phyloP scores from a whole-genome alignment of 2,888 invertebrate species.

The Phortica magna region DNA sequence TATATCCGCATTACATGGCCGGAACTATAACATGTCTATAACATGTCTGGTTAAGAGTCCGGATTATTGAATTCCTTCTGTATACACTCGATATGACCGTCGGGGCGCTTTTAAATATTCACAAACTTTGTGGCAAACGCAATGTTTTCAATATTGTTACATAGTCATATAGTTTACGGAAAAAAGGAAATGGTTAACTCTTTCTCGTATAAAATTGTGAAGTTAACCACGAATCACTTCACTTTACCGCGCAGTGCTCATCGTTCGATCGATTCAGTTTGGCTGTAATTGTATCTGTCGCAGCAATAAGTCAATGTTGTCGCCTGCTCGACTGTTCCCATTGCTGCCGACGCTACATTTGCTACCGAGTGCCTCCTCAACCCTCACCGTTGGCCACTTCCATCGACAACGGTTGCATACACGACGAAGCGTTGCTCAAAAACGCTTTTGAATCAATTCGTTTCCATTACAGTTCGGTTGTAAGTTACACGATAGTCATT shows the following conservation, averaged over 20 bases:
- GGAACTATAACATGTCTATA: too few species aligned
- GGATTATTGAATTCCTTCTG: too few species aligned
- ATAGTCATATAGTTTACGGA: too few species aligned
- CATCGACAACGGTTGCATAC: not conserved
- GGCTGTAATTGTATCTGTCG: conserved; percentile 66
- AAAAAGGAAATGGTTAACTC: too few species aligned
- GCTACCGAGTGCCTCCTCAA: too few species aligned
- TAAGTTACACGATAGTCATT: conserved; percentile 54
- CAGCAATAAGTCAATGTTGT: conserved; percentile 66
- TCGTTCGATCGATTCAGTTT: not conserved
- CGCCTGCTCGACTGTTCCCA: conserved; percentile 34
- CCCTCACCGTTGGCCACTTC: too few species aligned
- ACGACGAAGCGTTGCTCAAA: not conserved
- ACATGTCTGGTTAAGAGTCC: too few species aligned
- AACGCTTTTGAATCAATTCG: conserved; percentile 31
- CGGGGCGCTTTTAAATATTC: too few species aligned
- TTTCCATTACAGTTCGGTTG: conserved; percentile 59
- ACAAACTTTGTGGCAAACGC: too few species aligned
- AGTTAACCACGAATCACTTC: not conserved
- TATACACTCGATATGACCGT: too few species aligned
- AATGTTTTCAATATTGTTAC: too few species aligned
- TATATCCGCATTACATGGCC: too few species aligned
- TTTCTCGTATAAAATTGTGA: not conserved
- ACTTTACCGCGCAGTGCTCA: not conserved
- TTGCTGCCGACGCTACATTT: conserved; percentile 28